Conservation (phyloP, 2,113 vertebrate species). For the Suricata suricatta region DNA sequence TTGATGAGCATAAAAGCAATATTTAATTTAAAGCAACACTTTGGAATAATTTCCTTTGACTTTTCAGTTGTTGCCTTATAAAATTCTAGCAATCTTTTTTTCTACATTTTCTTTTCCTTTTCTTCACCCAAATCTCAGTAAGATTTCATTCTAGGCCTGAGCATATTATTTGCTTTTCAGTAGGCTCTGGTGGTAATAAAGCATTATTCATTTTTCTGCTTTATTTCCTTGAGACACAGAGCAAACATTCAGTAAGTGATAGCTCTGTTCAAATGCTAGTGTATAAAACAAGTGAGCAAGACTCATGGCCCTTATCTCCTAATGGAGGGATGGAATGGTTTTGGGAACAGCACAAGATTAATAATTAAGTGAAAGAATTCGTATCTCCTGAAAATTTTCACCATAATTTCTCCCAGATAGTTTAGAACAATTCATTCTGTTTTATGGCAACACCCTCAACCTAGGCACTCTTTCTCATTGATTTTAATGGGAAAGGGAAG, state of each 20-base stretch:
- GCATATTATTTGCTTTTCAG: constrained; percentile 77
- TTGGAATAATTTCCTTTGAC: constrained; percentile 47
- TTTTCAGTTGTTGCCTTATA: constrained; percentile 48
- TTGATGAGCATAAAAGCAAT: not conserved
- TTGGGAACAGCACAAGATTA: not conserved
- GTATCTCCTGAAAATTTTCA: not conserved
- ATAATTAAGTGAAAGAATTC: constrained; percentile 58
- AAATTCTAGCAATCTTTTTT: constrained; percentile 34
- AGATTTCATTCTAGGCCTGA: constrained; percentile 71
- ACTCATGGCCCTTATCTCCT: constrained; percentile 54
- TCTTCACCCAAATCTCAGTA: constrained; percentile 60
- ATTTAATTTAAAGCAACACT: constrained; percentile 34
- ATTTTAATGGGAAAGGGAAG: constrained; percentile 3
- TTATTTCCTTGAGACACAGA: constrained; percentile 79
- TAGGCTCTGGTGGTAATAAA: constrained; percentile 75
- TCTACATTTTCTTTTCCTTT: constrained; percentile 32
- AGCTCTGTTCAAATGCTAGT: constrained; percentile 73
- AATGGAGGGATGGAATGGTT: constrained; percentile 36
- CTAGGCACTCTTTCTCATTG: not conserved
- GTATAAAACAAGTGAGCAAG: constrained; percentile 65
- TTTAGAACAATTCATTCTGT: constrained; percentile 44
- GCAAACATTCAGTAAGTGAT: constrained; percentile 77
- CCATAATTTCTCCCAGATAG: constrained; percentile 54
- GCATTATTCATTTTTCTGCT: constrained; percentile 76
- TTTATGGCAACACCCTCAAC: constrained; percentile 9